Evolutionary conservation across 2,797 vertebrate species (phyloP).

Genomic region (Cyprinella venusta): DNA sequence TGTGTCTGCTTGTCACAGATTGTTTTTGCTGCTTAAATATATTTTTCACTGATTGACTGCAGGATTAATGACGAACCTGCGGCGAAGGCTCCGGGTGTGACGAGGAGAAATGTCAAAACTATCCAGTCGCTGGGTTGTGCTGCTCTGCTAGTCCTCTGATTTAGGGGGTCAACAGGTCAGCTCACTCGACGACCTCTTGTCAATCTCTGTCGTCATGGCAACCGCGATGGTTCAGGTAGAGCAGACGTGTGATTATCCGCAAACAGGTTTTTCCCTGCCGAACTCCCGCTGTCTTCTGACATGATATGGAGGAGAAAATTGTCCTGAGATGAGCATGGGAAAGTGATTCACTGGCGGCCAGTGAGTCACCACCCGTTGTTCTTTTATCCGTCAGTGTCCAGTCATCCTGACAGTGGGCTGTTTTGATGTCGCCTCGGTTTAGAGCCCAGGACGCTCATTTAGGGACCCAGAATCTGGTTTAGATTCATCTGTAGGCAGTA

Average conservation of each 20-base stretch:
- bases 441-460: slow-evolving; percentile 19
- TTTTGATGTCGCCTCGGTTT: slow-evolving; percentile 14
- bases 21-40: slow-evolving; percentile 45
- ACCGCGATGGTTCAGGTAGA: slow-evolving; percentile 11
- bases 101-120: background rate
- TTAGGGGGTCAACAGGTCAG: slow-evolving; percentile 20
- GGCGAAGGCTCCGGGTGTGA: background rate
- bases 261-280: slow-evolving; percentile 20
- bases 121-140: background rate
- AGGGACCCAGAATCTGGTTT: background rate
- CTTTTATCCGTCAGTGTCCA: slow-evolving; percentile 4
- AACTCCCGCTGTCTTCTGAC: slow-evolving; percentile 3
- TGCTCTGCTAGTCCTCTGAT: slow-evolving; percentile 8
- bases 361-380: slow-evolving; percentile 10
- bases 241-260: background rate
- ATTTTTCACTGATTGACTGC: slow-evolving; percentile 32
- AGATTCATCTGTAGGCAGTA: background rate
- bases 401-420: slow-evolving; percentile 4
- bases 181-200: background rate
- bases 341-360: slow-evolving; percentile 15
- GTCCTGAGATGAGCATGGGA: slow-evolving; percentile 26
- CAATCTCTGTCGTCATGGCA: slow-evolving; percentile 29
- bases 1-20: slow-evolving; percentile 40
- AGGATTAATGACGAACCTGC: slow-evolving; percentile 14
- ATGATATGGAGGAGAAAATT: slow-evolving; percentile 31